Evolutionary conservation across 2,888 invertebrate species (phyloP), one percentile per base, ranked within the genome.

Genomic region (Eupithecia exiguata): DNA sequence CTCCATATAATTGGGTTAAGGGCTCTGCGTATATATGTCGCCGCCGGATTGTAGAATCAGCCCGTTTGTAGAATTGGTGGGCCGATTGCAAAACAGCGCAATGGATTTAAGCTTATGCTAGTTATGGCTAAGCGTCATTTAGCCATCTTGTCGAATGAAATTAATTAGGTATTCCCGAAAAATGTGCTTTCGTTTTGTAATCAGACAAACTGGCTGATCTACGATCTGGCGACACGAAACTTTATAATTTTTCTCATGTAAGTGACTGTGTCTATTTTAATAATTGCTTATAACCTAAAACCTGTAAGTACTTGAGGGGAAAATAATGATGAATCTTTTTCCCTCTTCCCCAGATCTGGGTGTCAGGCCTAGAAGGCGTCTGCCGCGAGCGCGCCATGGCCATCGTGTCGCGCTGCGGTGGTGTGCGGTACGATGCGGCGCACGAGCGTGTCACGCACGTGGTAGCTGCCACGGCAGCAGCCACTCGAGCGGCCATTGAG

Each of bases 371-470:
- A 5, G 88, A 91, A 69, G 91, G 92, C n/a, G 25, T 81, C 1
- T 75, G 81, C n/a, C 90, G 92, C 49, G 94, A 94, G 74, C 92
- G 93, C 2, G 90, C 91, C 1, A 80, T 87, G 1, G 90, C 91
- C 0, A 84, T 88, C 74, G 86, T 92, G 14, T 91, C 92, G 0
- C 95, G 96, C 9, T 97, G 97, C 70, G 98, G 98, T n/a, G 98
- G 97, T 38, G 97, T 97, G 25, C 95, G 98, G 71, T 90, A 97
- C 84, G 97, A 97, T 86, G 95, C 96, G 70, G 95, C 98, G 61
- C 96, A 96, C 81, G 97, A 97, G 77, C 95, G 97, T 75, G 90
- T 93, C 3, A 97, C 98, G 0, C 99, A 99, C 90, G 96, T 97
- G 4, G 95, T 98, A 49, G 95, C 97, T 4, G 97, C 96, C 10